Conservation (phyloP, 2,888 invertebrate genomes). For the Epistrophe eligans region DNA sequence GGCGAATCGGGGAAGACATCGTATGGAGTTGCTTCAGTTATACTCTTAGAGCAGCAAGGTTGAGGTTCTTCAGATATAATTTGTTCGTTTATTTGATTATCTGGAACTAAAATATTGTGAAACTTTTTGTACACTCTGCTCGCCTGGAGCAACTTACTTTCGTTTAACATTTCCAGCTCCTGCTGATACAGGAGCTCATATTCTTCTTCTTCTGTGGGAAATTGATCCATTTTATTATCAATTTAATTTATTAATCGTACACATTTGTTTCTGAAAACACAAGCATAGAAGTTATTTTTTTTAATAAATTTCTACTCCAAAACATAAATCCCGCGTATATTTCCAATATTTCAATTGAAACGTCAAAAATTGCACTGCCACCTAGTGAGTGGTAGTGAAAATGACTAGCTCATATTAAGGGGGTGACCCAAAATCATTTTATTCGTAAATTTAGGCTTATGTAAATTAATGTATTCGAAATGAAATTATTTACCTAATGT, state of each 20-base stretch:
- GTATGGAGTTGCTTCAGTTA: conserved; percentile 4
- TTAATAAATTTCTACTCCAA: neutral
- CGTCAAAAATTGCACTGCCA: neutral
- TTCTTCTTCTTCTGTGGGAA: conserved; percentile 86
- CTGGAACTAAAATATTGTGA: conserved; percentile 24
- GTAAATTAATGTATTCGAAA: too few species aligned
- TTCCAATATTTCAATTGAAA: conserved; percentile 27
- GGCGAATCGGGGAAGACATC: conserved; percentile 76
- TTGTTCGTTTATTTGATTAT: neutral
- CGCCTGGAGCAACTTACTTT: conserved; percentile 78
- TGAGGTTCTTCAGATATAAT: conserved; percentile 9
- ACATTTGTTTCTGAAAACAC: neutral
- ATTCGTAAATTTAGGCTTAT: too few species aligned
- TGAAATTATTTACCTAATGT: too few species aligned
- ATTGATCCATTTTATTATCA: conserved; percentile 79
- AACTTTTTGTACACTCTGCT: neutral
- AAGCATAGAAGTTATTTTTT: neutral
- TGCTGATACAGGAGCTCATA: conserved; percentile 90
- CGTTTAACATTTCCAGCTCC: conserved; percentile 87
- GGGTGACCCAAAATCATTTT: neutral
- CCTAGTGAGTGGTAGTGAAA: neutral
- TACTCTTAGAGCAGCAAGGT: conserved; percentile 56
- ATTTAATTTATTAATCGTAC: neutral
- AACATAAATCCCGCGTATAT: conserved; percentile 45
- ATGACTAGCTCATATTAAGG: neutral